Evolutionary conservation across 1,140 invertebrate species (phyloP), one percentile per base, ranked within the genome.

Genomic region (Pinna nobilis): DNA sequence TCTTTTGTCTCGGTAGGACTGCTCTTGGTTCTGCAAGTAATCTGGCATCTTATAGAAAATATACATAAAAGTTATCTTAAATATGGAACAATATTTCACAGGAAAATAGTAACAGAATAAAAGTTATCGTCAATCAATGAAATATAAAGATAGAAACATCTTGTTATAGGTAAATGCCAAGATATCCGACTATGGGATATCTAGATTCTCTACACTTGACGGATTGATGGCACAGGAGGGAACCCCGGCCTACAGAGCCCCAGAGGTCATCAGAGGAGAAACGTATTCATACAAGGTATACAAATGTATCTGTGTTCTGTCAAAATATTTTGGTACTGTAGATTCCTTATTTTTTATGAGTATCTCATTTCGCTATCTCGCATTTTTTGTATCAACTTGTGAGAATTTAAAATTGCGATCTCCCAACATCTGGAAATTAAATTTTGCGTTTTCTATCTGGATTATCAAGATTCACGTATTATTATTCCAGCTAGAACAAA

Each of bases 121-220:
- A 1, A n/a, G 18, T 49, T 49, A 49, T 49, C 23, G 49, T 25
- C 18, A 23, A 7, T 51, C 20, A 51, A 51, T 18, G 23, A 25
- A 20, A 20, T 51, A 0, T 51, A 25, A 18, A 51, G n/a, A 25
- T 2, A 25, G 20, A 47, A 15, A 23, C 20, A 11, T 53, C 15
- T 66, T 33, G 28, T 57, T 79, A 6, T 68, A 88, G 87, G 78
- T 88, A 33, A 88, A 87, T 77, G 87, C 82, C 7, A 88, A 88
- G 78, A 83, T 88, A 30, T 81, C 87, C 1, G 87, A 88, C 64
- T 88, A 88, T 76, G 87, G 87, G 0, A 88, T 88, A 55, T 82
- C 87, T 0, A 75, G 84, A 65, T 82, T 87, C 64, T 80, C 82
- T 6, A 80, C 83, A n/a, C 73, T 80, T 7, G 82, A 83, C 70